These are phyloP conservation scores for Stenoptilia bipunctidactyla DNA, from an alignment of 2,888 invertebrate genomes.

Conservation along the genomic window DNA sequence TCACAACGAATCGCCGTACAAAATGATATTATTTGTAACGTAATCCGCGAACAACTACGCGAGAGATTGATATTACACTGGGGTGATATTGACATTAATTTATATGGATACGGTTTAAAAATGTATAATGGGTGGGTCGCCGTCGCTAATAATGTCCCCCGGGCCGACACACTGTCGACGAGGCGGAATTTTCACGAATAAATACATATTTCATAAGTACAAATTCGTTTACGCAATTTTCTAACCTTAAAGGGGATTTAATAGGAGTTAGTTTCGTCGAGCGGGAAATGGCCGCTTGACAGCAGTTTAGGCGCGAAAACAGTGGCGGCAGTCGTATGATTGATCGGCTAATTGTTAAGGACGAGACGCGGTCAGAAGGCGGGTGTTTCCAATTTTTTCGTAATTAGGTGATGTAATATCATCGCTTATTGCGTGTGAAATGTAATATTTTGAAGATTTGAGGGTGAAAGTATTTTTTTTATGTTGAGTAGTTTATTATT, in stretches of 20 bases:
- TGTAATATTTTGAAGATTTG: too few species aligned
- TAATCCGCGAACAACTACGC: conserved; percentile 68
- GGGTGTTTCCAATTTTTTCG: conserved; percentile 28
- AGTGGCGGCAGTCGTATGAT: conserved; percentile 7
- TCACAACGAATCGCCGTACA: conserved; percentile 69
- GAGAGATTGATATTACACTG: conserved; percentile 64
- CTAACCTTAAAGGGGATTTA: not conserved
- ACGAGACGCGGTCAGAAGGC: conserved; percentile 15
- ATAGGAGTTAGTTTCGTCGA: not conserved
- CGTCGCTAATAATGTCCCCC: conserved; percentile 60
- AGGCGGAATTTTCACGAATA: conserved; percentile 31
- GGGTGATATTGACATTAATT: conserved; percentile 69
- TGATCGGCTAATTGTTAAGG: conserved; percentile 14
- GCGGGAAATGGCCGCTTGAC: not conserved
- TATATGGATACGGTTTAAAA: conserved; percentile 71
- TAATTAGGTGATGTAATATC: conserved; percentile 23
- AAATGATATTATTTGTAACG: conserved; percentile 70
- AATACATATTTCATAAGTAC: conserved; percentile 22
- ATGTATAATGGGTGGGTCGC: conserved; percentile 62
- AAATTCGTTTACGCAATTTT: not conserved
- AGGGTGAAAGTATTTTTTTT: too few species aligned
- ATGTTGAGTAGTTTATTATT: too few species aligned
- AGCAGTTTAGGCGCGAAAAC: not conserved
- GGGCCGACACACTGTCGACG: conserved; percentile 34
- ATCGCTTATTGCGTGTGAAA: conserved; percentile 6